Evolutionary conservation across 2,113 vertebrate genomes (phyloP), one percentile per base, ranked within the genome.

Genomic region (Chrysochloris asiatica): DNA sequence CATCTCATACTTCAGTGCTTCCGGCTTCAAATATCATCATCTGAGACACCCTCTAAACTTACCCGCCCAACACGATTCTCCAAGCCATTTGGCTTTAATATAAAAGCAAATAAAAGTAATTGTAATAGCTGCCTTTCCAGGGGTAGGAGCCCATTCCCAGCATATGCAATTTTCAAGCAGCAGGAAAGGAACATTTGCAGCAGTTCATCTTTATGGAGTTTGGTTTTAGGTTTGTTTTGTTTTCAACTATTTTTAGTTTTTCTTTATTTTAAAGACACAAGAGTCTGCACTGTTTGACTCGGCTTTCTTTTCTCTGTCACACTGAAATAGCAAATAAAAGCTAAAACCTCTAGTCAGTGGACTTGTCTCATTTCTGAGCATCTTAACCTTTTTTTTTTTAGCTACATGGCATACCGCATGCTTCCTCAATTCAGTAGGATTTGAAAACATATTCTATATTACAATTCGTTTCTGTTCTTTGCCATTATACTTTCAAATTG

Each of bases 81-180:
- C 54, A 61, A 72, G 88, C 94, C 88, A 33, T 92, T 93, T 92
- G 81, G 78, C 81, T 89, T 94, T 94, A 88, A 76, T 93, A 36
- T 89, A 96, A 56, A 54, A 48, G 87, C 93, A 85, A 97, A 56
- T 82, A 47, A 54, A 96, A 96, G 24, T 92, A 52, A 86, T 95
- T 83, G 69, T 48, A 63, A 75, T 83, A 89, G 81, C 83, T 86
- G 14, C 4, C 77, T 92, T 83, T 90, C 83, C 33, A 90, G 63
- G 86, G 41, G 52, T 85, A 48, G 89, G 72, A 88, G 89, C 82
- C 71, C 3, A 65, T 88, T 90, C 86, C 90, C 36, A 85, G n/a
- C 43, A 69, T 16, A 76, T 30, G 41, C 79, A 19, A 21, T 30
- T 95, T 47, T 93, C 95, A 96, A 97, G 86, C 91, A 95, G 81